Evolutionary conservation across 2,797 vertebrate species (phyloP), one percentile per base, ranked within the genome.

Genomic region (Fistularia commersonii): DNA sequence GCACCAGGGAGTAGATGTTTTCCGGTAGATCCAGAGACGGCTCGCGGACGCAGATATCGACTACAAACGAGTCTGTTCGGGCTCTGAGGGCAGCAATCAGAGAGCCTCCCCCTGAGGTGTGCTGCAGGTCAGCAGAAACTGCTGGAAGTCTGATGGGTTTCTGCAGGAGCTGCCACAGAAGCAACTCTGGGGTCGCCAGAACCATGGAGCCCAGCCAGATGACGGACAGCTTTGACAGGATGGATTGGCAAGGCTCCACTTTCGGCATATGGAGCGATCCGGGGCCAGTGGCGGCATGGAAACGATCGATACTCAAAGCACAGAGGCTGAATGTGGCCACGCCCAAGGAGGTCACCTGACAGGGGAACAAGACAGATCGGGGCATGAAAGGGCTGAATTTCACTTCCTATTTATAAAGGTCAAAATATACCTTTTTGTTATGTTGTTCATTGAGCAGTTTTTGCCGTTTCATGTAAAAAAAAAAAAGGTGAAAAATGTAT

Each of bases 241-340:
- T 97, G 57, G 96, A 95, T 42, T 86, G 92, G 61, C 96, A 98
- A 13, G 89, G 82, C 81, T 99, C 97, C 1, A 93, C 84, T 69
- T 84, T 90, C 0, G 90, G 85, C 5, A 64, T 53, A 38, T 74
- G 80, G 0, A 86, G 83, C 42, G 88, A 81, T 63, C 85, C 87
- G 3, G 91, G 86, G 58, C 90, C 91, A 15, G 95, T 95, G 69
- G 94, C 92, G 0, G 88, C 88, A 0, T 97, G 95, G 84, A 99
- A 98, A 35, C 94, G 92, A 67, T 99, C 96, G 0, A 99, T 97
- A 51, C 95, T 94, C 69, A 99, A 84, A 1, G 97, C 96, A 0
- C 97, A 99, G 46, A 99, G 93, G 69, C 95, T 98, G 85, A 99
- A 99, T 7, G 97, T 98, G 50, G 92, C 93, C 57, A 98, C 91